phyloP scores from a whole-genome alignment of 2,113 vertebrate genomes.

The Phodopus roborovskii region DNA sequence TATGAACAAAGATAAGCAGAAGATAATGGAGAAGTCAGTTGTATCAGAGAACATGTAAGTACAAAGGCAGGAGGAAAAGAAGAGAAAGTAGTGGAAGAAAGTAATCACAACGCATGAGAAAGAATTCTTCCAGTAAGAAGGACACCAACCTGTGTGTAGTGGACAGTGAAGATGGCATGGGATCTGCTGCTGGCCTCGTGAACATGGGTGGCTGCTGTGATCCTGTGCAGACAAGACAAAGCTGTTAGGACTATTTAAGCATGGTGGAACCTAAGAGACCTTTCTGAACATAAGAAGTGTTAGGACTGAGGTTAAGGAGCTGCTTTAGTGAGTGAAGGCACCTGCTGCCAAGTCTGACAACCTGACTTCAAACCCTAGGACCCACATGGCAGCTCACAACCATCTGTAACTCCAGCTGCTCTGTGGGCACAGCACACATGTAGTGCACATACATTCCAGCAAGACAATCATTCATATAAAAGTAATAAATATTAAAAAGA shows the following conservation, averaged over 20 bases:
- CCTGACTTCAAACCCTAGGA: neutral
- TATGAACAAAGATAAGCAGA: constrained; percentile 46
- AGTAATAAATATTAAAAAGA: neutral
- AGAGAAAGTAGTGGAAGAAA: neutral
- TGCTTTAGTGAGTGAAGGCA: neutral
- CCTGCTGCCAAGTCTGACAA: neutral
- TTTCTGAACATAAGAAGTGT: constrained; percentile 29
- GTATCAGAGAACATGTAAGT: constrained; percentile 6
- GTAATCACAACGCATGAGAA: neutral
- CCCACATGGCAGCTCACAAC: neutral
- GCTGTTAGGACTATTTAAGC: constrained; percentile 2
- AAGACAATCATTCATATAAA: neutral
- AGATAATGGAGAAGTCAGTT: constrained; percentile 14
- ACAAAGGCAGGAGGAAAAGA: neutral
- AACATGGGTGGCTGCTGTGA: constrained; percentile 96
- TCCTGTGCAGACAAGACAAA: constrained; percentile 84
- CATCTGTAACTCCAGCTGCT: neutral
- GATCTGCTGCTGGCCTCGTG: constrained; percentile 98
- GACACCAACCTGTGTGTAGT: constrained; percentile 94
- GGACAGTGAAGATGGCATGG: constrained; percentile 98
- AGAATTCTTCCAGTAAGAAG: neutral
- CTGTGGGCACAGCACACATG: neutral
- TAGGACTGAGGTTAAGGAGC: constrained; percentile 16
- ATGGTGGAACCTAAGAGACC: neutral
- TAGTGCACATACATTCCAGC: neutral